Evolutionary conservation across 2,888 invertebrate species (phyloP), one percentile per base, ranked within the genome.

Genomic region (Stenurella melanura): DNA sequence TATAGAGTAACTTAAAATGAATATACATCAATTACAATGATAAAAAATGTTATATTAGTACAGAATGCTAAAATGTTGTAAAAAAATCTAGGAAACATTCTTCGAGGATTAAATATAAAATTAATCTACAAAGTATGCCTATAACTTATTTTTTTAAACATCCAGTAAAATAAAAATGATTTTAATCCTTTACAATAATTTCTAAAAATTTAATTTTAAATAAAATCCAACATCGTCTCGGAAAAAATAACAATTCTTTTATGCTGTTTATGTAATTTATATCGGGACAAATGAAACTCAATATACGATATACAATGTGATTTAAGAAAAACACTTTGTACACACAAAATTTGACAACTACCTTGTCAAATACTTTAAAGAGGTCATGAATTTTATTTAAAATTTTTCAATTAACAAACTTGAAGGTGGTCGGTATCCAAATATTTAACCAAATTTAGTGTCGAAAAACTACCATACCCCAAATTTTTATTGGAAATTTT

Each of bases 11-110:
- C 30, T 66, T 15, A 71, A 30, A 71, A 60, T 60, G 15, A 60
- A 58, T 58, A 61, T 50, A 70, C 70, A 66, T 34, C 66, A 66
- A 66, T 66, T 66, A 50, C 50, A 50, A 50, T 50, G n/a, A 50
- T 50, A n/a, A 50, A n/a, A 50, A 50, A 50, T 50, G n/a, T 34
- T 34, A n/a, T 50, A 50, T 42, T 12, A 42, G 15, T 42, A 42
- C 11, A 15, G 42, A 42, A 42, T 42, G 11, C 2, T 42, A 12
- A 34, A 50, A n/a, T 6, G 15, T 50, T 15, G 12, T 42, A 50
- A 50, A 4, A 50, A n/a, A n/a, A 15, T 50, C 50, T n/a, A n/a
- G 50, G 15, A 7, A 50, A 50, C n/a, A 50, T 15, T n/a, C 6
- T 50, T 50, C n/a, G n/a, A n/a, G n/a, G 50, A n/a, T n/a, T n/a